A percentile compares a stretch with the other conserved stretches of the same genome.
Evolutionary conservation across 2,113 vertebrate genomes (phyloP).

Genomic region (rat (Rattus norvegicus)): DNA sequence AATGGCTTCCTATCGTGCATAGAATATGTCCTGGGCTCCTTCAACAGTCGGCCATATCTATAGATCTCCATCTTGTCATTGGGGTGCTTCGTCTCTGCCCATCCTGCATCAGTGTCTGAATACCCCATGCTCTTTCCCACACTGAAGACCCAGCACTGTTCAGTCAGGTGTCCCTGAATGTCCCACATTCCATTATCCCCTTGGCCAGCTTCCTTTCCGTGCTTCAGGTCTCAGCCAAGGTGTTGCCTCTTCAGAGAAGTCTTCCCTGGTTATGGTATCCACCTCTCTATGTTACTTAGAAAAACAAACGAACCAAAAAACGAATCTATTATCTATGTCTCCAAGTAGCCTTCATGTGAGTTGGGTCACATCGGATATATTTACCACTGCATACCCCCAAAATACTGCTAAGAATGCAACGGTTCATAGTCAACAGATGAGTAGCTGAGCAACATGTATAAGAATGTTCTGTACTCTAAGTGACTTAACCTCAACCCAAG

Average conservation of each 20-base stretch:
- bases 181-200: fast-evolving
- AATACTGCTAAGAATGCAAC: background rate
- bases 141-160: too few species aligned
- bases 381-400: background rate
- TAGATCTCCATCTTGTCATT: fast-evolving
- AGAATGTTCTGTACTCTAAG: background rate
- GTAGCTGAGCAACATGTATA: background rate
- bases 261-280: background rate
- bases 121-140: background rate
- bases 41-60: background rate
- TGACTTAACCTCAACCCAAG: background rate
- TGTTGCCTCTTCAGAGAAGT: background rate
- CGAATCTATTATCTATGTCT: background rate
- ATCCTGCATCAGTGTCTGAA: background rate
- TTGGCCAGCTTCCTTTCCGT: background rate
- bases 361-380: background rate
- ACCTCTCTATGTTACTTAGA: too few species aligned
- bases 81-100: background rate
- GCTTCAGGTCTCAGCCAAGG: background rate
- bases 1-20: background rate
- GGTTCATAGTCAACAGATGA: background rate
- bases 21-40: background rate
- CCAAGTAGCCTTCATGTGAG: background rate
- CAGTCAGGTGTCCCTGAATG: background rate
- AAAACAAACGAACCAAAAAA: background rate